These are phyloP conservation scores for Polydrusus pterygomalis DNA, from an alignment of 2,888 invertebrate species.

Conservation along the genomic window DNA sequence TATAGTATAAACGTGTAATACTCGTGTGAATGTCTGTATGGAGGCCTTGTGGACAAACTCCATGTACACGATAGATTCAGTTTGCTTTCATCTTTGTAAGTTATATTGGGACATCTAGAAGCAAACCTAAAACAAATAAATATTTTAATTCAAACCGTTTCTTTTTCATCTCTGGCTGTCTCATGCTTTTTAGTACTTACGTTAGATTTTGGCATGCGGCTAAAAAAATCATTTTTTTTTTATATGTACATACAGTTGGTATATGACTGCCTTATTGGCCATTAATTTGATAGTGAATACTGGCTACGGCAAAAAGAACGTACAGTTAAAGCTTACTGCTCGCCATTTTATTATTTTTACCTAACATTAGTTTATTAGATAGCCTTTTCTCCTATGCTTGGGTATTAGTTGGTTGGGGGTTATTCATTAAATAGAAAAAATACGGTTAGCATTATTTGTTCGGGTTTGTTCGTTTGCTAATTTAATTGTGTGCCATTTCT, in stretches of 20 bases:
- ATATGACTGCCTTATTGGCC: not conserved
- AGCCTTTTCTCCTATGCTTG: too few relatives aligned
- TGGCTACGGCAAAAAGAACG: conserved; percentile 6
- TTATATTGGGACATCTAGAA: conserved; percentile 31
- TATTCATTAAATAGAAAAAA: not conserved
- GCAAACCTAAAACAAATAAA: conserved; percentile 27
- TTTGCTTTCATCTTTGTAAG: not conserved
- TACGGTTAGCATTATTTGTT: not conserved
- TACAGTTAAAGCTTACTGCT: not conserved
- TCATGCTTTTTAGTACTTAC: too few relatives aligned
- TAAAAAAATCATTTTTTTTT: conserved; percentile 52
- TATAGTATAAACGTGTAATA: conserved; percentile 34
- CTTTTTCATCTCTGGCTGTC: not conserved
- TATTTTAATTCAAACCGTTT: not conserved
- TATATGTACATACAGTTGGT: not conserved
- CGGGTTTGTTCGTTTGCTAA: too few relatives aligned
- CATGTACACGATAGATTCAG: conserved; percentile 43
- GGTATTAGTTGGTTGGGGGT: not conserved
- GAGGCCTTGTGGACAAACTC: conserved; percentile 41
- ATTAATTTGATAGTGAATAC: not conserved
- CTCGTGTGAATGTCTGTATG: conserved; percentile 47
- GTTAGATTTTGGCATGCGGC: conserved; percentile 39
- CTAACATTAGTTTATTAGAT: not conserved
- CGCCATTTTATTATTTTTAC: not conserved
- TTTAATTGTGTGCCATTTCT: not conserved